Base-by-base conservation (phyloP, 2,797 vertebrate species). In the Rhynchotus rufescens region DNA sequence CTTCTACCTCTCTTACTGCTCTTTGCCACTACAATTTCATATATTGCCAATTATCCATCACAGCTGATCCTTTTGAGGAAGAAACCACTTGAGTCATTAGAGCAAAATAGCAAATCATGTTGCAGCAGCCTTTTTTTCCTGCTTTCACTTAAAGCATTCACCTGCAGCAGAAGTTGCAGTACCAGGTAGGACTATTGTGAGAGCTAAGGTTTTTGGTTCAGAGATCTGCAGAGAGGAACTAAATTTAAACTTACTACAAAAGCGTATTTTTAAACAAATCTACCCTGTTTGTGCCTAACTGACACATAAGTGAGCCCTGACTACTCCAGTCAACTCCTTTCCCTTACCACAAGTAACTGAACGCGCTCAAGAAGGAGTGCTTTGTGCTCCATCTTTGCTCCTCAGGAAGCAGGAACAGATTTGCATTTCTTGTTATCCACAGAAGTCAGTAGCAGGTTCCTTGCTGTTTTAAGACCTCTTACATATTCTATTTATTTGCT, bases 61-160 rank as follows among this genome's bases (percentile, higher is more conserved):
- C 22, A 62, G 15, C 6, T 75, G 44, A 12, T 32, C 2, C 4
- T 64, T 67, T 36, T 32, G 23, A 32, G 54, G 44, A 59, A 81
- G 19, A 82, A 67, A 47, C 66, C 32, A 15, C 20, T n/a, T 16
- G 12, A 68, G 9, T 51, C 20, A n/a, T 28, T 54, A 9, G 6
- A 23, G n/a, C 15, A 62, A 42, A 80, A 69, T 15, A 15, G 20
- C 54, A 72, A 80, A 65, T 25, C 6, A 11, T 59, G 1, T 2
- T 60, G 23, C 26, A 28, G 5, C 3, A 42, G 20, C 30, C 40
- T 49, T 81, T 36, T 36, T 36, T 47, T 52, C 80, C 22, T 34
- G 10, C 10, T 45, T 72, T 66, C 57, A 52, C 12, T 22, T 52
- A 57, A 0, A 0, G 47, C 7, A 47, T 57, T 12, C 40, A 65